Conservation (phyloP, 2,888 invertebrate species). For the Anthophora plumipes region DNA sequence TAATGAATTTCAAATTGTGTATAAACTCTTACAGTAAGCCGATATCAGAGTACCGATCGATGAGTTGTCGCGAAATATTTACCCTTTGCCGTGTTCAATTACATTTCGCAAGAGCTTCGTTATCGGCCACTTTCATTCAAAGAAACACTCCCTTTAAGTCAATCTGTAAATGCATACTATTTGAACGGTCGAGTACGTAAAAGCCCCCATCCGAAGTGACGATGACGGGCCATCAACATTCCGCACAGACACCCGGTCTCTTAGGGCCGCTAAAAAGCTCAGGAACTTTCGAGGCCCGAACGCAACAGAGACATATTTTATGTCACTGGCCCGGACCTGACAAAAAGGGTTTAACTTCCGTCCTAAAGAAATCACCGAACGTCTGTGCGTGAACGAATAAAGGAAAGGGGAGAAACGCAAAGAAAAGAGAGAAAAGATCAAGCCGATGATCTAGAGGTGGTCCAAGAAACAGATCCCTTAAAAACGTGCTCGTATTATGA, state of each 20-base stretch:
- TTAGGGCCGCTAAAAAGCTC: slow-evolving; percentile 77
- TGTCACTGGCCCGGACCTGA: slow-evolving; percentile 69
- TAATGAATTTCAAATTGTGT: no score
- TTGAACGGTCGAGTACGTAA: slow-evolving; percentile 41
- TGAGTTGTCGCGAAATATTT: no score
- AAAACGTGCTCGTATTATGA: slow-evolving; percentile 71
- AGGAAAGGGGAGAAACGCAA: slow-evolving; percentile 40
- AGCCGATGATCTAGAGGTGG: slow-evolving; percentile 65
- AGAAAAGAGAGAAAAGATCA: slow-evolving; percentile 43
- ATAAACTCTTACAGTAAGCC: no score
- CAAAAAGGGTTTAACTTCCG: slow-evolving; percentile 72
- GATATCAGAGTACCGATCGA: no score
- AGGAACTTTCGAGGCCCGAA: slow-evolving; percentile 68
- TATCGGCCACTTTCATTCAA: not conserved
- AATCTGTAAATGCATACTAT: slow-evolving; percentile 51
- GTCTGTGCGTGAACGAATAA: slow-evolving; percentile 42
- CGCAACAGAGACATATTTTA: slow-evolving; percentile 82
- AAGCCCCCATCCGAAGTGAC: slow-evolving; percentile 68
- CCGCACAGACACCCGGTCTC: slow-evolving; percentile 79
- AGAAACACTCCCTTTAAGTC: slow-evolving; percentile 4
- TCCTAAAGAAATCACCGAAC: slow-evolving; percentile 57
- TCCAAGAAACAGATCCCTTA: slow-evolving; percentile 65
- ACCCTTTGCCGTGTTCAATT: no score
- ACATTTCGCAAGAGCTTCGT: no score
- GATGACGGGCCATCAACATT: slow-evolving; percentile 83